Evolutionary conservation across 2,113 vertebrate genomes (phyloP).

Genomic region (Menidia beryllina): DNA sequence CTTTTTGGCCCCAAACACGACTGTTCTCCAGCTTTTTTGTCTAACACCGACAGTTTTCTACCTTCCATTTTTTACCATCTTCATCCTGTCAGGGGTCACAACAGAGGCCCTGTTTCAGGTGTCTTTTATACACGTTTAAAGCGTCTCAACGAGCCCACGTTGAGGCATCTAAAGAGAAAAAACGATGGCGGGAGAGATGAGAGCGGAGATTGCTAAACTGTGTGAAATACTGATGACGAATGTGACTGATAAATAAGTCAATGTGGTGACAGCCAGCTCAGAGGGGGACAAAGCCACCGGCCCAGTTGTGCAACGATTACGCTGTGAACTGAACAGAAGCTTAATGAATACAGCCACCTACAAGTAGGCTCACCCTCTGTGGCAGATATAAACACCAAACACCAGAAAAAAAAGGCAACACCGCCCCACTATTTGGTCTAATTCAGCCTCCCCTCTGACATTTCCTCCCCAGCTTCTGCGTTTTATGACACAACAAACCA

Average conservation of each 20-base stretch:
- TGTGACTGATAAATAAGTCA: constrained; percentile 3
- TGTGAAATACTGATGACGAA: background rate
- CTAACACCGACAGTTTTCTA: no score
- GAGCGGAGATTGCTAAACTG: background rate
- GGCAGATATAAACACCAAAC: background rate
- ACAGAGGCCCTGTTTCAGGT: no score
- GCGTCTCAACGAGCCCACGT: no score
- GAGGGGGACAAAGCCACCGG: background rate
- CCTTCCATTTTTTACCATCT: no score
- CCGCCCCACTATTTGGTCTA: no score
- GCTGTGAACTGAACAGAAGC: background rate
- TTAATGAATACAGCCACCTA: background rate
- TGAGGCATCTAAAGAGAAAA: background rate
- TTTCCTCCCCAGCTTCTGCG: no score
- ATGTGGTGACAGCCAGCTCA: background rate
- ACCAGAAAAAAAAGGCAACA: background rate
- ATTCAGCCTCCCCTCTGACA: no score
- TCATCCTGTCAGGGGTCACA: no score
- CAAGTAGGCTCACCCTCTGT: background rate
- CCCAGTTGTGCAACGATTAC: accelerated
- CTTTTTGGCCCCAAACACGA: no score
- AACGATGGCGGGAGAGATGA: background rate
- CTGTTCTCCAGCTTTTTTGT: no score
- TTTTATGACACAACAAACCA: no score
- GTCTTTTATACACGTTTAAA: no score